Evolutionary conservation across 2,113 vertebrate species (phyloP), one percentile per base, ranked within the genome.

Genomic region (Halichoeres trimaculatus): DNA sequence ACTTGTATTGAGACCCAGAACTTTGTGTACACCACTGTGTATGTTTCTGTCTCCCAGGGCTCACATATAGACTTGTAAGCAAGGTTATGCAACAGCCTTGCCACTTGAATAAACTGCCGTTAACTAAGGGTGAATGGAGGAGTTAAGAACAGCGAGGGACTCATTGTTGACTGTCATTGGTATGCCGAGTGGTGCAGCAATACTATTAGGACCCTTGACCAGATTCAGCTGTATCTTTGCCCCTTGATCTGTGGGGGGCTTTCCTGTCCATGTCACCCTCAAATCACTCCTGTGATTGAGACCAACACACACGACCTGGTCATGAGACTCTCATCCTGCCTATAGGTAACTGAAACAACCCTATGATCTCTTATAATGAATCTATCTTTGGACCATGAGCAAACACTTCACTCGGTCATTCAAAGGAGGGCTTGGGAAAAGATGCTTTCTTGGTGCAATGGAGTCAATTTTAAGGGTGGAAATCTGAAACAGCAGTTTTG

Each of bases 51-150:
- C 74, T 83, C 54, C 50, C 68, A 64, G 70, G 58, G 67, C 67
- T 78, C 71, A 74, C 76, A 10, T 79, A 75, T 84, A 75, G 73
- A 58, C 64, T 61, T 38, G 73, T 84, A 51, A 85, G 76, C 60
- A 6, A 52, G 77, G 76, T 93, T 93, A 93, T 69, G 86, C 78
- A 93, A 93, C 86, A 74, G 61, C 54, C 62, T 2, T 36, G 76
- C 78, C 77, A 79, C 77, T 91, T 85, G 81, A 89, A 91, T 75
- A 83, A 78, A 79, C 51, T 74, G 63, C 77, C 65, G 65, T 87
- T 90, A 85, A 71, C 74, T 75, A 26, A 51, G 71, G 14, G 67
- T 81, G 80, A 84, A 89, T 74, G 80, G 82, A 84, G 74, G 74
- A 74, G 72, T 85, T 85, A 40, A 79, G 81, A 84, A 82, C 60